phyloP scores from a whole-genome alignment of 1,140 invertebrate species.

The Gonioctena quinquepunctata region DNA sequence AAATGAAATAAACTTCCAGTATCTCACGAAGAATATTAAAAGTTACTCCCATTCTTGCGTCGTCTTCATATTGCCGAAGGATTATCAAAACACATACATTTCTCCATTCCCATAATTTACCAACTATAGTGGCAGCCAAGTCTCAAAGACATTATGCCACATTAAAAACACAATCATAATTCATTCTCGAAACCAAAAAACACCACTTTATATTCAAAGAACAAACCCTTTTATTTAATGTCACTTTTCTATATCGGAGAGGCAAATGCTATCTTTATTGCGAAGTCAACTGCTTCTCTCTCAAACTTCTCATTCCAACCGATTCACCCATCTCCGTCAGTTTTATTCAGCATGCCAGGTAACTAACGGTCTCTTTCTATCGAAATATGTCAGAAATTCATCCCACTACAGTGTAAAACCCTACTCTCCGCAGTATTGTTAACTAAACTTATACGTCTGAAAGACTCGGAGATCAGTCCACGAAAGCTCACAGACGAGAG shows the following conservation, averaged over 20 bases:
- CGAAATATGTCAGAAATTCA: conserved; percentile 48
- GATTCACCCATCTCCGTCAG: conserved; percentile 10
- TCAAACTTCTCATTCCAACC: conserved; percentile 1
- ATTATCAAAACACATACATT: neutral
- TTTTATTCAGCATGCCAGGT: conserved; percentile 16
- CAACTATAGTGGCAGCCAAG: neutral
- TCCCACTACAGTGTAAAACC: conserved; percentile 36
- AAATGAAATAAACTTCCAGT: too few relatives aligned
- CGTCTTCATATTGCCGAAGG: neutral
- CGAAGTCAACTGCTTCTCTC: conserved; percentile 8
- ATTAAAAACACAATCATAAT: conserved; percentile 9
- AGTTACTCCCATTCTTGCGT: too few relatives aligned
- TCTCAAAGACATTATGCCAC: conserved; percentile 21
- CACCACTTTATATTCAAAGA: conserved; percentile 15
- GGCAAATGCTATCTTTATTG: conserved; percentile 17
- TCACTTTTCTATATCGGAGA: conserved; percentile 17
- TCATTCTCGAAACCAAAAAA: conserved; percentile 21
- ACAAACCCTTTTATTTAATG: conserved; percentile 16
- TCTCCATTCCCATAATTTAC: neutral
- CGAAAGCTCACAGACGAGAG: conserved; percentile 16
- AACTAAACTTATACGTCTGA: conserved; percentile 29
- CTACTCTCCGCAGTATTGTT: conserved; percentile 35
- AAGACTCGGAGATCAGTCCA: conserved; percentile 37
- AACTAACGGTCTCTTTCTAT: conserved; percentile 30
- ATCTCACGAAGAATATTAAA: neutral